Base-by-base conservation (phyloP, 1,140 invertebrate species). In the Cydia pomonella region DNA sequence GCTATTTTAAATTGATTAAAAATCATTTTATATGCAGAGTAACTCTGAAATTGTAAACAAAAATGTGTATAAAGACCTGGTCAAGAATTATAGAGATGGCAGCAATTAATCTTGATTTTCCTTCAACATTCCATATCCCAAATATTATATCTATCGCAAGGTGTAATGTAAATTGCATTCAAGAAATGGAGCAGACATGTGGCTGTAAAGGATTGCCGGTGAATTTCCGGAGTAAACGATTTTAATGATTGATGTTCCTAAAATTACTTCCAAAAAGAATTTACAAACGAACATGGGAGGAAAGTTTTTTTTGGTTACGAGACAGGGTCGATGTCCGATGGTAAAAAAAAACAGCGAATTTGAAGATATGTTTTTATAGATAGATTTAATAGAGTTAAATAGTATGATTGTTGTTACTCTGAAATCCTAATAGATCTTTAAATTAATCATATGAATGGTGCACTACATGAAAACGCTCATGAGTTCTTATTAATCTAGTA, bases 401-500 rank as follows among this genome's bases (percentile, higher is more conserved):
- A 69, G 13, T 18, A 21, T n/a, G 64, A 10, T 38, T 10, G 29
- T 69, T 38, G n/a, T 69, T 38, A 12, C 64, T 38, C 7, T 18
- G 23, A 12, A n/a, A n/a, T 69, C 5, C 27, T 33, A 29, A 69
- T 33, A 18, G 33, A 69, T 18, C 29, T 6, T 69, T 33, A 41
- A 18, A 69, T 69, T 69, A 69, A 69, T 69, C 33, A 69, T 83
- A 83, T 81, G 84, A 83, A 41, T 59, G 38, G 59, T 47, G 63
- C 41, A 66, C 38, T 82, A 83, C 82, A 87, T 80, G 76, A 76
- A 87, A 84, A 81, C 79, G 75, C 79, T 80, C 72, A 83, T 82
- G 84, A 84, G 86, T 86, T 85, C 81, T 80, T 91, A 92, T 92
- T 91, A 88, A 91, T 91, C 88, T 90, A 88, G 87, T 89, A 88